Evolutionary conservation across 2,797 vertebrate species (phyloP).

Genomic region (Alfaro cultratus): DNA sequence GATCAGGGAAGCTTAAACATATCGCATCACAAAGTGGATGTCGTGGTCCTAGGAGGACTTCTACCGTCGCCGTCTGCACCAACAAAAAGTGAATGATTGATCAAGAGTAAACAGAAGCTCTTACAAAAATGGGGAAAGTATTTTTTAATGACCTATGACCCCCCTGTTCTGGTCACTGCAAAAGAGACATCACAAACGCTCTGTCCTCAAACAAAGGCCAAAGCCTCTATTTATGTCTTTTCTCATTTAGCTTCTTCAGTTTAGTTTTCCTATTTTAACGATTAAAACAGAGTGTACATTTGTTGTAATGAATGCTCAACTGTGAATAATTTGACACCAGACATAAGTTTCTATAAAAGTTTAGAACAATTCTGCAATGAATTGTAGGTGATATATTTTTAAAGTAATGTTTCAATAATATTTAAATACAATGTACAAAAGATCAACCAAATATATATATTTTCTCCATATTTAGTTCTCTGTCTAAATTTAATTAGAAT

Average conservation of each 20-base stretch:
- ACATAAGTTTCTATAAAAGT: neutral
- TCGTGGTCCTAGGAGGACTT: slow-evolving; percentile 28
- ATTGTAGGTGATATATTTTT: neutral
- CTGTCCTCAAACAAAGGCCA: neutral
- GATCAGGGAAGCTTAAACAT: slow-evolving; percentile 5
- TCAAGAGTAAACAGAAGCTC: slow-evolving; percentile 70
- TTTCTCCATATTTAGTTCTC: neutral
- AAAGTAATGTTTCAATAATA: neutral
- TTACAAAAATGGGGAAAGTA: slow-evolving; percentile 49
- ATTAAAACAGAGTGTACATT: neutral
- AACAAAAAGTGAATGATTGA: slow-evolving; percentile 78
- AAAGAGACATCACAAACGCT: slow-evolving; percentile 1
- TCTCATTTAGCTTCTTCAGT: neutral
- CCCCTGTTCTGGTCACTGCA: neutral
- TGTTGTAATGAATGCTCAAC: neutral
- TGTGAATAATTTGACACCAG: neutral
- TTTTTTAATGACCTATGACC: slow-evolving; percentile 35
- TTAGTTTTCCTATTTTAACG: neutral
- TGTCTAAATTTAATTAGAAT: neutral
- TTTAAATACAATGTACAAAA: neutral
- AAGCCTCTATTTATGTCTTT: neutral
- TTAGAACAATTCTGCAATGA: neutral
- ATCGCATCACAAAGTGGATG: slow-evolving; percentile 16
- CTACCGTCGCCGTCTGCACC: slow-evolving; percentile 21
- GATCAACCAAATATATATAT: too few relatives aligned